Percentiles rank a stretch among this genome's conserved stretches.
Conservation (phyloP, 2,888 invertebrate species). For the Ennomos fuscantarius region DNA sequence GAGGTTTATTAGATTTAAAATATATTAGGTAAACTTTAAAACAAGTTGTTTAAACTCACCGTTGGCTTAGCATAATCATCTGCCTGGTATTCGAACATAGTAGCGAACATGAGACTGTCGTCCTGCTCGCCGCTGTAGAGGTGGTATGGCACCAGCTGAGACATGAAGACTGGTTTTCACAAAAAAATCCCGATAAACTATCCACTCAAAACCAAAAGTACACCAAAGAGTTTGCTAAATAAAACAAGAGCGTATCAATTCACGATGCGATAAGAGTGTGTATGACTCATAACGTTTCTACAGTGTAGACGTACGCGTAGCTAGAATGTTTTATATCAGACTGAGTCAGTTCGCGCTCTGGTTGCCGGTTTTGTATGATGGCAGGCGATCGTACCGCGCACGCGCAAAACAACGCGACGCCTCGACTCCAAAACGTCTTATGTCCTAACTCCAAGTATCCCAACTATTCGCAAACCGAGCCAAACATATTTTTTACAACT, state of each 20-base stretch:
- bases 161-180: constrained; percentile 83
- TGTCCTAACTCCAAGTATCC: constrained; percentile 66
- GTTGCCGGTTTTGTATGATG: constrained; percentile 79
- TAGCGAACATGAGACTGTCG: constrained; percentile 84
- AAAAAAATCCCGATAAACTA: constrained; percentile 64
- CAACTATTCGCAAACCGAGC: constrained; percentile 71
- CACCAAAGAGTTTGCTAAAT: constrained; percentile 62
- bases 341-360: constrained; percentile 77
- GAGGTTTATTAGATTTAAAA: constrained; percentile 5
- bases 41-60: constrained; percentile 60
- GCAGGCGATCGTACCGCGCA: constrained; percentile 69
- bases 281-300: constrained; percentile 73
- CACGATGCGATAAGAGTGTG: constrained; percentile 71
- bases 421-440: constrained; percentile 58
- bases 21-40: constrained; percentile 3
- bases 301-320: constrained; percentile 70
- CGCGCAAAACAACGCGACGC: constrained; percentile 59
- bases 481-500: constrained; percentile 66
- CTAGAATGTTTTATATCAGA: constrained; percentile 82
- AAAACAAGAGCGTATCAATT: constrained; percentile 60
- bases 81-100: constrained; percentile 82
- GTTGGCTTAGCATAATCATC: constrained; percentile 76
- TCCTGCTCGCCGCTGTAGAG: constrained; percentile 78
- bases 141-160: constrained; percentile 87
- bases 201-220: constrained; percentile 56